phyloP scores from a whole-genome alignment of 2,113 vertebrate species.

The Egretta garzetta region DNA sequence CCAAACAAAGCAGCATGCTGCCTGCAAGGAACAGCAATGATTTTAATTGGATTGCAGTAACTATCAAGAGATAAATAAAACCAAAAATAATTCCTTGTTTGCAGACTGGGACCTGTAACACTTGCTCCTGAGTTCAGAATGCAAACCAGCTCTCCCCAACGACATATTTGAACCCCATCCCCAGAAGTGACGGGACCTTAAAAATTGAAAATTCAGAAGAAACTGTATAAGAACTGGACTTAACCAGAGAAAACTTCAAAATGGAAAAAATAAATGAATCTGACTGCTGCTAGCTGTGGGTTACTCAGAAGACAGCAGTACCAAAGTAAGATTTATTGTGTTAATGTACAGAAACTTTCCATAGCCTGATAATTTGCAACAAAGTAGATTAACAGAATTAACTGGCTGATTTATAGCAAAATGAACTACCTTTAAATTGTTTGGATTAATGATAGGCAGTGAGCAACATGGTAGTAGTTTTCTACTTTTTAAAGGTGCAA shows the following conservation, averaged over 20 bases:
- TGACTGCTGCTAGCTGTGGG: not conserved
- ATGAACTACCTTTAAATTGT: not conserved
- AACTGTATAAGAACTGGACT: not conserved
- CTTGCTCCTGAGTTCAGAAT: not conserved
- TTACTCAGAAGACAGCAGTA: not conserved
- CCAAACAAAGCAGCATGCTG: not conserved
- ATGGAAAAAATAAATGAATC: not conserved
- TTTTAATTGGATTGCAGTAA: not conserved
- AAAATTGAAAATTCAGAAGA: not conserved
- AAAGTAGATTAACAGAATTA: not conserved
- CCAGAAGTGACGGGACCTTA: not conserved
- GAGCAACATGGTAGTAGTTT: not conserved
- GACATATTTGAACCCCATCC: not conserved
- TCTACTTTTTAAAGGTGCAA: not conserved
- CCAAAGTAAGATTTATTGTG: not conserved
- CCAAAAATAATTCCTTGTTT: not conserved
- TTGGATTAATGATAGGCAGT: not conserved
- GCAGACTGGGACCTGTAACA: not conserved
- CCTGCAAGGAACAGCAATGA: not conserved
- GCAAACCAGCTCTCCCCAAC: not conserved
- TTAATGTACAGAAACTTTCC: not conserved
- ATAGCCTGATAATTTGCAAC: not conserved
- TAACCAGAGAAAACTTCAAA: not conserved
- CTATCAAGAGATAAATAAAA: slow-evolving; percentile 4
- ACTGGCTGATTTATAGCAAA: not conserved